These are phyloP conservation scores for Callopanchax toddi DNA, from an alignment of 2,113 vertebrate genomes.

Conservation along the genomic window DNA sequence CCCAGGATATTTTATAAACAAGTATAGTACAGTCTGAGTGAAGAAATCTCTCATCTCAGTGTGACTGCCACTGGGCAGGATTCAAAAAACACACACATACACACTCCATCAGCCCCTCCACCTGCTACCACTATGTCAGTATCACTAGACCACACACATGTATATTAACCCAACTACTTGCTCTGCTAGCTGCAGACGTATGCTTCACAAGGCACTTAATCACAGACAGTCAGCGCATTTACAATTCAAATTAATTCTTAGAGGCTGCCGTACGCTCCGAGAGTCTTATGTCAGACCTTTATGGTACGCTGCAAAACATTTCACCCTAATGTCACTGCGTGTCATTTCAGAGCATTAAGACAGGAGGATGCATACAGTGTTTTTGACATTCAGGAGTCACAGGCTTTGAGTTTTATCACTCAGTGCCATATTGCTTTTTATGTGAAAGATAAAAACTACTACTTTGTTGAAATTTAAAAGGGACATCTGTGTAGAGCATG, in stretches of 20 bases:
- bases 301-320: slow-evolving; percentile 20
- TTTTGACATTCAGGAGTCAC: slow-evolving; percentile 19
- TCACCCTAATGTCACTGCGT: slow-evolving; percentile 29
- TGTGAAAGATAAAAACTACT: slow-evolving; percentile 17
- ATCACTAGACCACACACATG: slow-evolving; percentile 13
- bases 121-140: slow-evolving; percentile 41
- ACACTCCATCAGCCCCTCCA: slow-evolving; percentile 29
- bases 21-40: slow-evolving; percentile 46
- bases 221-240: slow-evolving; percentile 40
- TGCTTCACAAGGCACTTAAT: slow-evolving; percentile 43
- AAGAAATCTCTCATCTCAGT: slow-evolving; percentile 48
- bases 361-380: slow-evolving; percentile 15
- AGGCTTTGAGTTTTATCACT: slow-evolving; percentile 19
- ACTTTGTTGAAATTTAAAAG: slow-evolving; percentile 9
- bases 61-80: slow-evolving; percentile 46
- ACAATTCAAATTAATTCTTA: slow-evolving; percentile 53
- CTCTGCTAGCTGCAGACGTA: slow-evolving; percentile 30
- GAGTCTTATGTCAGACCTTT: slow-evolving; percentile 20
- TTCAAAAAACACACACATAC: slow-evolving; percentile 27
- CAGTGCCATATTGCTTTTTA: slow-evolving; percentile 16
- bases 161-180: slow-evolving; percentile 23
- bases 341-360: slow-evolving; percentile 28
- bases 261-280: slow-evolving; percentile 11
- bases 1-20: slow-evolving; percentile 17
- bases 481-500: not conserved